Evolutionary conservation across 1,140 invertebrate species (phyloP), one percentile per base, ranked within the genome.

Genomic region (Drosophila pachea): DNA sequence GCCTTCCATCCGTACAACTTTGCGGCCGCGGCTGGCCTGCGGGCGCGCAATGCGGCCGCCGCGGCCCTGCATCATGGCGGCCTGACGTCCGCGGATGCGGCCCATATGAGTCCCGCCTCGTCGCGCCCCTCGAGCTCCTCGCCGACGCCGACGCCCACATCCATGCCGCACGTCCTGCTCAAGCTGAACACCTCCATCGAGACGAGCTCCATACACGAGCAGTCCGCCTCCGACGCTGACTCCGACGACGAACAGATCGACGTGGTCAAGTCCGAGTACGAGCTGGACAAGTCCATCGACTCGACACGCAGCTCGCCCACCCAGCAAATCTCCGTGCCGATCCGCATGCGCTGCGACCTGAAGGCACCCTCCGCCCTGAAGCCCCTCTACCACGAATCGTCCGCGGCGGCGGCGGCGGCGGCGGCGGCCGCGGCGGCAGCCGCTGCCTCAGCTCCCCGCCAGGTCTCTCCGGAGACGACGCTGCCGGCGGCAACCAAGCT

Each of bases 191-290:
- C 90, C 50, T 91, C 91, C 7, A 87, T 87, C 3, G 92, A 92
- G 84, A 91, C 91, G 1, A 92, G 92, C 76, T 93, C 92, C 5
- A 91, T 92, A 2, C 91, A 93, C 56, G 93, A 93, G 49, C 91
- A 92, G 42, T 89, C 90, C 38, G 92, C 92, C n/a, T 92, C 92
- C 68, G 92, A 93, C 47, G 92, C 91, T 63, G 92, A 93, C 45
- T 92, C 91, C 6, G 92, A 93, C 32, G 93, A 93, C 59, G 93
- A 94, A 76, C 92, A 92, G 47, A 93, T 94, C 66, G 94, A 95
- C 66, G 94, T 95, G 42, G 92, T 94, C 0, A 94, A 94, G 82
- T 95, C 94, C 14, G 94, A 94, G 33, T 95, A 94, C 89, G 88
- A 82, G 90, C 87, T 82, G 66, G 87, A 89, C 43, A 88, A 88